Evolutionary conservation across 2,797 vertebrate species (phyloP), one percentile per base, ranked within the genome.

Genomic region (Enteromius afrohamiltoni): DNA sequence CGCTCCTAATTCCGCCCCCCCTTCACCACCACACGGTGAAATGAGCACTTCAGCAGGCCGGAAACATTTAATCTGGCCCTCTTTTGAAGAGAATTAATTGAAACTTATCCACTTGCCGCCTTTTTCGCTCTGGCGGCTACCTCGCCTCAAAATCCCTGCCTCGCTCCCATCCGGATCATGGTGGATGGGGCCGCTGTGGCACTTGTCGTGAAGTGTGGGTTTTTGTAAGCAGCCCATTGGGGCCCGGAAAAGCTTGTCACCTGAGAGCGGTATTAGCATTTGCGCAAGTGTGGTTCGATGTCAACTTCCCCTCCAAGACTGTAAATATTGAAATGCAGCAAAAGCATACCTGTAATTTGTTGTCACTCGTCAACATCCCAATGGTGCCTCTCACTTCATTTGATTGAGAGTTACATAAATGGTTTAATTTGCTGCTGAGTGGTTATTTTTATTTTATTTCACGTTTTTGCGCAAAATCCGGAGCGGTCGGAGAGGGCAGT

Each of bases 1-100:
- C 94, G 96, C 96, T 95, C 96, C 92, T 92, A 95, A 93, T 89
- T 78, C 81, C 42, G 67, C 69, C 69, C 77, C 69, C 86, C 29
- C 60, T n/a, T 45, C 42, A 31, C 77, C 45, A 51, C 80, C 80
- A 92, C 93, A 91, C 88, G 93, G 96, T 97, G 96, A 98, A 98
- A 97, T 98, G 96, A 98, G 97, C 97, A 96, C 97, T 98, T 99
- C 97, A 97, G 95, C 93, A 86, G 95, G 96, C 98, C 97, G 98
- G 97, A 99, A 99, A 98, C 97, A 98, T 99, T 99, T 99, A 98
- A 99, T 99, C 95, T 95, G 96, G 94, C 89, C 92, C 91, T 95
- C 95, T 97, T 98, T 98, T 96, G 95, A 95, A 94, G 95, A 95
- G 94, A 97, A 97, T 97, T 98, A 98, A 99, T 98, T 98, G 96